Base-by-base conservation (phyloP, 64 coral and sea anemone genomes). In the Montipora cactus region DNA sequence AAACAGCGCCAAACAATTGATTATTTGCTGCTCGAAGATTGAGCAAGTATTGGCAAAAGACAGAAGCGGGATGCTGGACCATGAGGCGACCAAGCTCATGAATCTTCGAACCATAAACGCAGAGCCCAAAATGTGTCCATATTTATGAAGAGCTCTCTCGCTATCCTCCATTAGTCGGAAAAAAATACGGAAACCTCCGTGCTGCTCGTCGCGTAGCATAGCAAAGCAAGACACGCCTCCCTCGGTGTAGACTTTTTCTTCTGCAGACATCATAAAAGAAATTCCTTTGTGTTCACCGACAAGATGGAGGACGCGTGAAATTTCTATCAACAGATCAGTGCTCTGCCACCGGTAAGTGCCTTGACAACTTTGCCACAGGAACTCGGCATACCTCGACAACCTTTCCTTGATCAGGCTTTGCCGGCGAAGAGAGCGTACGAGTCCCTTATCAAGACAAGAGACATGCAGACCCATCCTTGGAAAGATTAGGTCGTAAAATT, bases 401-500 rank as follows among this genome's bases (percentile, higher is more conserved):
- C 80, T 59, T 62, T 89, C 90, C 37, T 78, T 64, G 20, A 96
- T 79, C 16, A 52, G 11, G 45, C 68, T 6, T 75, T 93, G 50
- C 83, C 59, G 74, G 9, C 94, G 67, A 74, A 96, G 22, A 67
- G 23, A 19, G n/a, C 79, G 79, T 11, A 82, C 74, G 15, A 75
- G 67, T 28, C 83, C 88, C 44, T 78, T 81, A 9, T 47, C 52
- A 9, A 90, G 18, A 44, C 81, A 94, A 23, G 79, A 89, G 13
- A 73, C 69, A 74, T 93, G 84, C n/a, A 89, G 78, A n/a, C 90
- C 94, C 52, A 76, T 76, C 18, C 78, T 88, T 13, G 94, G 94
- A 75, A 96, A 96, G 67, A 96, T 46, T 15, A 92, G 48, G 51
- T 92, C 75, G 76, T 93, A 96, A 14, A 96, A 50, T 12, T 59